Evolutionary conservation across 2,113 vertebrate species (phyloP).

Genomic region (Rhombomys opimus): DNA sequence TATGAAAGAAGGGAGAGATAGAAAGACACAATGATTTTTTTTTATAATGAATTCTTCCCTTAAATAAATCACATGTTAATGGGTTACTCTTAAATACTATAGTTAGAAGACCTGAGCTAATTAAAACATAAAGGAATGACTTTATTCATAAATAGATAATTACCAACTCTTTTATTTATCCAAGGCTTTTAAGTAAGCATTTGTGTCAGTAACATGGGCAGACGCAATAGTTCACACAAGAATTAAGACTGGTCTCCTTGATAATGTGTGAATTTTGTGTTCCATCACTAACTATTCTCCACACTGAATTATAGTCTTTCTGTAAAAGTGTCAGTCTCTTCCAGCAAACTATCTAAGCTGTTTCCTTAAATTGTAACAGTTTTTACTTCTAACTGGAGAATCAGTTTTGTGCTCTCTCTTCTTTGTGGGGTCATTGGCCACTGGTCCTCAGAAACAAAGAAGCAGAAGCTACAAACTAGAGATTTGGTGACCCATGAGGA

Average conservation of each 20-base stretch:
- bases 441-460: no score
- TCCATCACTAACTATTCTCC: constrained; percentile 66
- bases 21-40: neutral
- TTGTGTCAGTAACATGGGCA: constrained; percentile 34
- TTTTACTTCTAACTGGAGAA: neutral
- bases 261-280: constrained; percentile 74
- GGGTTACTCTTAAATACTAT: constrained; percentile 5
- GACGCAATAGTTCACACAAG: constrained; percentile 60
- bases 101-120: constrained; percentile 5
- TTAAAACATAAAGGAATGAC: neutral
- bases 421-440: no score
- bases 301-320: constrained; percentile 64
- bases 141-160: neutral
- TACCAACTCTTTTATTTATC: neutral
- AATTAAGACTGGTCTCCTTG: constrained; percentile 68
- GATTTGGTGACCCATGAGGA: no score
- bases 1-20: no score
- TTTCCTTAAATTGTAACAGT: neutral
- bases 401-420: no score
- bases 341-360: constrained; percentile 56
- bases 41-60: neutral
- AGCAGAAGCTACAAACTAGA: no score
- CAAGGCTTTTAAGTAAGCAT: constrained; percentile 56
- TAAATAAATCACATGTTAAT: neutral
- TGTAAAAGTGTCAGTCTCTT: constrained; percentile 70